Percentiles rank a stretch among this genome's conserved stretches.
phyloP scores from a whole-genome alignment of 2,113 vertebrate species.

The Parus major region DNA sequence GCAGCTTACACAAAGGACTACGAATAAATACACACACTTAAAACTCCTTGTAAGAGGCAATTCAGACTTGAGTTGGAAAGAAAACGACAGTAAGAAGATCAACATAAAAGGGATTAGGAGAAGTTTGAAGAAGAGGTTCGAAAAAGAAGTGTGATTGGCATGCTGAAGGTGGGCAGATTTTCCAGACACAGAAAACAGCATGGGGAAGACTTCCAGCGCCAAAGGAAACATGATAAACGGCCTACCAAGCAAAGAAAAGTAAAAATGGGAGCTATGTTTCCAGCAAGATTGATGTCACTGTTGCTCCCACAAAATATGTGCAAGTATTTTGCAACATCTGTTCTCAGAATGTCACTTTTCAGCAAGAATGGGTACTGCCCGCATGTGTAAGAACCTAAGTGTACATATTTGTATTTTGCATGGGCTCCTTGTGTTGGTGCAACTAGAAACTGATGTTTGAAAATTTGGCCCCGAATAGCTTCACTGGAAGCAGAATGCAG shows the following conservation, averaged over 20 bases:
- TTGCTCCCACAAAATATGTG: conserved; percentile 51
- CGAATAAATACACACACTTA: neutral
- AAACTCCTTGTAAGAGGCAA: neutral
- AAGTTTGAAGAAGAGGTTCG: conserved; percentile 26
- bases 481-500: conserved; percentile 31
- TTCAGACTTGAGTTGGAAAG: neutral
- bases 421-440: neutral
- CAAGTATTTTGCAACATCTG: conserved; percentile 53
- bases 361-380: conserved; percentile 21
- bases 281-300: conserved; percentile 39
- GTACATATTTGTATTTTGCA: neutral
- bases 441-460: conserved; percentile 46
- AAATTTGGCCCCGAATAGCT: neutral
- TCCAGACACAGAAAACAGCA: conserved; percentile 37
- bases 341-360: conserved; percentile 40
- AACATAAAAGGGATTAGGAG: conserved; percentile 6
- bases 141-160: conserved; percentile 46
- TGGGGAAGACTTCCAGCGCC: neutral
- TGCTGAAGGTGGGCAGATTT: conserved; percentile 56
- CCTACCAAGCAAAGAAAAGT: conserved; percentile 21
- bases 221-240: conserved; percentile 29
- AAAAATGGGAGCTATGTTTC: conserved; percentile 19
- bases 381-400: neutral
- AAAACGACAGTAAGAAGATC: neutral
- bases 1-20: neutral